Percentiles rank a stretch among this genome's conserved stretches.
Conservation (phyloP, 30 jellyfish, hydroid and myxozoan genomes). For the Catostylus mosaicus region DNA sequence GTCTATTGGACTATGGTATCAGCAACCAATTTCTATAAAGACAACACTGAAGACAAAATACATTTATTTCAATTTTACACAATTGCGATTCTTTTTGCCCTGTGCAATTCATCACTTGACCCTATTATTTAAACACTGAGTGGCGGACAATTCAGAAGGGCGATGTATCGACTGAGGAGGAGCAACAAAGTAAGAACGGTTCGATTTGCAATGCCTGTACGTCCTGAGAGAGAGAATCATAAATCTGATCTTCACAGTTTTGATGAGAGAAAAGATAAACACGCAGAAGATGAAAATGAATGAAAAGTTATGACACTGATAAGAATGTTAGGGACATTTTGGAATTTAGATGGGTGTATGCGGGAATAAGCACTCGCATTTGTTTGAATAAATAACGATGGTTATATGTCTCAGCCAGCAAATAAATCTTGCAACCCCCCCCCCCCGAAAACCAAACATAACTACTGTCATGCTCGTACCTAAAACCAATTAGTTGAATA, state of each 20-base stretch:
- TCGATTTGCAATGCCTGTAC: background rate
- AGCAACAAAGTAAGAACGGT: conserved; percentile 4
- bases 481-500: too few species aligned
- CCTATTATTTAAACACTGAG: conserved; percentile 65
- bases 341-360: too few species aligned
- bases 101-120: conserved; percentile 58
- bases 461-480: too few species aligned
- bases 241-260: background rate
- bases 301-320: too few species aligned
- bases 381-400: too few species aligned
- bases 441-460: too few species aligned
- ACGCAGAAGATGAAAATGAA: background rate
- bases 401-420: too few species aligned
- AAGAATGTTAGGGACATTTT: too few species aligned
- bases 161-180: conserved; percentile 18
- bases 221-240: background rate
- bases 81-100: conserved; percentile 50
- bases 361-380: too few species aligned
- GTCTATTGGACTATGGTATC: conserved; percentile 52
- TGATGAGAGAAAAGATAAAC: background rate
- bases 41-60: conserved; percentile 29
- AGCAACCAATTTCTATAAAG: conserved; percentile 23
- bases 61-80: conserved; percentile 43
- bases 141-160: conserved; percentile 59
- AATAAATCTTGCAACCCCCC: too few species aligned